These are phyloP conservation scores for Hesperia comma DNA, from an alignment of 2,888 invertebrate species.

Conservation along the genomic window DNA sequence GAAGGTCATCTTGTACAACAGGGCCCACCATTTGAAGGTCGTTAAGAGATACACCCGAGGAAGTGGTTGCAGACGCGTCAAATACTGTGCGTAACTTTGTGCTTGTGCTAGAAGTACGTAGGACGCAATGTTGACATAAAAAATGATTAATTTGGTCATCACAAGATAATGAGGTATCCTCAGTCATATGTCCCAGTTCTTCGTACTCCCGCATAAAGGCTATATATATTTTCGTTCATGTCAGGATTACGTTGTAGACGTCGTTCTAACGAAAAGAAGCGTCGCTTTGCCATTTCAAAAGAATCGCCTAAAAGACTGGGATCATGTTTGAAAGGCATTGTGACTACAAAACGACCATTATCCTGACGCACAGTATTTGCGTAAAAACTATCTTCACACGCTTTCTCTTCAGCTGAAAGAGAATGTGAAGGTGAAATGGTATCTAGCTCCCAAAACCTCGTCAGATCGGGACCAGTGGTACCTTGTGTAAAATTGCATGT, in stretches of 20 bases:
- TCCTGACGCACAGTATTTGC: slow-evolving; percentile 32
- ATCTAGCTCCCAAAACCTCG: slow-evolving; percentile 46
- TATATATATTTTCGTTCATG: slow-evolving; percentile 30
- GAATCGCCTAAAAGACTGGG: too few species aligned
- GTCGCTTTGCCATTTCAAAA: slow-evolving; percentile 41
- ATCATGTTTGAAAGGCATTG: too few species aligned
- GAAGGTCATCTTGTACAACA: too few species aligned
- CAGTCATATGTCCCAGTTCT: too few species aligned
- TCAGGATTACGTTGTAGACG: slow-evolving; percentile 28
- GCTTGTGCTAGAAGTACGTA: slow-evolving; percentile 27
- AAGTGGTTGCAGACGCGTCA: slow-evolving; percentile 14
- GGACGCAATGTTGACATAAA: slow-evolving; percentile 28
- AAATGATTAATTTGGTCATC: too few species aligned
- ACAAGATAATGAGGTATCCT: too few species aligned
- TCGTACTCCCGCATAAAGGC: slow-evolving; percentile 41
- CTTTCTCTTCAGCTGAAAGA: slow-evolving; percentile 38
- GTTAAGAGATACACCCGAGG: slow-evolving; percentile 28
- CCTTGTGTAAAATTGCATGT: slow-evolving; percentile 23
- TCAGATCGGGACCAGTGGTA: too few species aligned
- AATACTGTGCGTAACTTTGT: slow-evolving; percentile 38
- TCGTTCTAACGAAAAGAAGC: slow-evolving; percentile 42
- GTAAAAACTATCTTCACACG: slow-evolving; percentile 41
- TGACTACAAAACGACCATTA: slow-evolving; percentile 43
- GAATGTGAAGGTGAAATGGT: slow-evolving; percentile 33
- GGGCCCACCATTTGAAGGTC: too few species aligned